Evolutionary conservation across 2,113 vertebrate genomes (phyloP), one percentile per base, ranked within the genome.

Genomic region (Accipiter cooperii): DNA sequence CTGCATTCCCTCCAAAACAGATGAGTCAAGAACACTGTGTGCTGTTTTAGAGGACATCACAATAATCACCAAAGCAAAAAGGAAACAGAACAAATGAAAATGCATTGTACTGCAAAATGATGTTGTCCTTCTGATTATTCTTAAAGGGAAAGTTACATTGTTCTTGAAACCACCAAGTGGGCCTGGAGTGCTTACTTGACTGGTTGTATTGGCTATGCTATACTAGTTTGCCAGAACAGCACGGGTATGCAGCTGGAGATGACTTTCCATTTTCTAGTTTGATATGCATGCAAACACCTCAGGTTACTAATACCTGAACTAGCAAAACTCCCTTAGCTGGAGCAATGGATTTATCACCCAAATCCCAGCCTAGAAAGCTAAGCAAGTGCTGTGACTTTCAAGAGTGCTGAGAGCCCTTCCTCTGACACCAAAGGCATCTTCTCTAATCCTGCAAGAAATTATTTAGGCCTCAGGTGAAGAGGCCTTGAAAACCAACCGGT

Each of bases 11-110:
- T 71, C 90, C 17, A 42, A 77, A 94, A 69, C 12, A 80, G 54
- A 77, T 75, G 54, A 93, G 54, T 66, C 87, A 73, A 69, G 71
- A 78, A 84, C 31, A 61, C 21, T 34, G 4, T 42, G 47, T 74
- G 51, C 77, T 44, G 12, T 78, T 95, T 83, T 51, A 84, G 13
- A 83, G 80, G 47, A 81, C 24, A 68, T 58, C 14, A 84, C 75
- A 78, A 87, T 24, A 77, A 86, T 52, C 55, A 68, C 13, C 49
- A 74, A 68, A 81, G 55, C 54, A 61, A 74, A 93, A 85, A 49
- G 49, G 58, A 92, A 95, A 89, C 17, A 69, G 42, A 76, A 84
- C 26, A 96, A 96, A 93, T 47, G 71, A 91, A 93, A 89, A 92
- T 66, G 47, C 20, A 49, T 6, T 58, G 33, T 36, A 51, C 42